A percentile compares a stretch with the other conserved stretches of the same genome.
phyloP scores from a whole-genome alignment of 1,140 invertebrate species.

The Zaprionus capensis region DNA sequence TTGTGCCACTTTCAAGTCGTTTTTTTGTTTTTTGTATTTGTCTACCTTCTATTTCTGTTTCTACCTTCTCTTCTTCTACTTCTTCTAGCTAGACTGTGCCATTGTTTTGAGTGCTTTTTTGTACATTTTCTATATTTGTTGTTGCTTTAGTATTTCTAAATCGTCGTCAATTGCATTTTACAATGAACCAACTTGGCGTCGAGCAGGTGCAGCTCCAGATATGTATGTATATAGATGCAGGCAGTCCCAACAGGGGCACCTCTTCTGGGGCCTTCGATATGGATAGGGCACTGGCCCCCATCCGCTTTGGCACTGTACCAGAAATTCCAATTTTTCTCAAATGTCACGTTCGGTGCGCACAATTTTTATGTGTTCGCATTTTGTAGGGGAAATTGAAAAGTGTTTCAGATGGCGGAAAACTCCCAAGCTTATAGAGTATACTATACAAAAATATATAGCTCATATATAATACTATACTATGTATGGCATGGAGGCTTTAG shows the following conservation, averaged over 20 bases:
- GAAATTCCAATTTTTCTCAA: neutral
- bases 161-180: constrained; percentile 45
- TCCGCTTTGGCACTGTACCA: neutral
- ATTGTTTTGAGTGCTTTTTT: constrained; percentile 26
- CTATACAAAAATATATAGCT: no score
- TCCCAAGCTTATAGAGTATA: neutral
- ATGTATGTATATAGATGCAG: neutral
- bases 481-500: no score
- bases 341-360: neutral
- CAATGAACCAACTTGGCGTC: constrained; percentile 33
- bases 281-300: neutral
- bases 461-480: no score
- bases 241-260: neutral
- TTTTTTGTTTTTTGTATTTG: constrained; percentile 22
- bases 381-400: neutral
- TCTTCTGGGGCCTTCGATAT: neutral
- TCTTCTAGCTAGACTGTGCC: constrained; percentile 31
- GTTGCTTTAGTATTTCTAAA: constrained; percentile 41
- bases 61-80: constrained; percentile 37
- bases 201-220: constrained; percentile 13
- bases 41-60: constrained; percentile 54
- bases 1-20: constrained; percentile 74
- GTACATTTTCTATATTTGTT: constrained; percentile 1
- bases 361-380: neutral
- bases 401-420: neutral